Percentiles rank a stretch among this genome's conserved stretches.
Conservation (phyloP, 2,113 vertebrate species). For the Pteronura brasiliensis region DNA sequence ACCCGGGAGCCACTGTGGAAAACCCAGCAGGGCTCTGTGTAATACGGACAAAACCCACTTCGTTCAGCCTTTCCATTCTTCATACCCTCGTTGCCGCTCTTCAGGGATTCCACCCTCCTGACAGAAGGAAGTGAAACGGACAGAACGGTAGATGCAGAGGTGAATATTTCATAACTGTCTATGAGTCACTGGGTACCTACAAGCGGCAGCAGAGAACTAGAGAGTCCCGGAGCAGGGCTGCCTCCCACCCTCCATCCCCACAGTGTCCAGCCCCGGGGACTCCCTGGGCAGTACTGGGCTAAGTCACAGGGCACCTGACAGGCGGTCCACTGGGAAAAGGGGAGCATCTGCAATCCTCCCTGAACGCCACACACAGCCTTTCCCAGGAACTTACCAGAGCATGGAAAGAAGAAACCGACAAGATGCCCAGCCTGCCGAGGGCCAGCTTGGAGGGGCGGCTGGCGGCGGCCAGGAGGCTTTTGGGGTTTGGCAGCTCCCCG, state of each 20-base stretch:
- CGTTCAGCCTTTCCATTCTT: neutral
- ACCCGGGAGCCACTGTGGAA: neutral
- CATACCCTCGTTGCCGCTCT: rapidly evolving
- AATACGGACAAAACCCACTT: too few species aligned
- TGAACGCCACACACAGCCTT: neutral
- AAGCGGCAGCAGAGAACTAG: neutral
- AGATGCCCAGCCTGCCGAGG: conserved; percentile 93
- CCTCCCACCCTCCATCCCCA: neutral
- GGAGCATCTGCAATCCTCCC: rapidly evolving
- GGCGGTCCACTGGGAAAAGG: neutral
- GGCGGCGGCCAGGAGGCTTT: conserved; percentile 93
- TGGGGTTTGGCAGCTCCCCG: conserved; percentile 96
- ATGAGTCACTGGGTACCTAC: too few species aligned
- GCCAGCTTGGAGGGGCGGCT: conserved; percentile 94
- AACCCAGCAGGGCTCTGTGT: neutral
- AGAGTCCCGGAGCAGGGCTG: rapidly evolving
- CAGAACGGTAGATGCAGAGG: rapidly evolving
- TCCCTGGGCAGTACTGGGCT: neutral
- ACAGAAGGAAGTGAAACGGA: rapidly evolving
- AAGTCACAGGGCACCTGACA: too few species aligned
- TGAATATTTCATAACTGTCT: rapidly evolving
- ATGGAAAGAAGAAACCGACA: conserved; percentile 97
- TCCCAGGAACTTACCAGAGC: conserved; percentile 89
- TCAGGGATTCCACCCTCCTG: neutral
- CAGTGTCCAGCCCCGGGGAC: rapidly evolving